These are phyloP conservation scores for Chrysodeixis includens DNA, from an alignment of 2,888 invertebrate genomes.

Conservation along the genomic window DNA sequence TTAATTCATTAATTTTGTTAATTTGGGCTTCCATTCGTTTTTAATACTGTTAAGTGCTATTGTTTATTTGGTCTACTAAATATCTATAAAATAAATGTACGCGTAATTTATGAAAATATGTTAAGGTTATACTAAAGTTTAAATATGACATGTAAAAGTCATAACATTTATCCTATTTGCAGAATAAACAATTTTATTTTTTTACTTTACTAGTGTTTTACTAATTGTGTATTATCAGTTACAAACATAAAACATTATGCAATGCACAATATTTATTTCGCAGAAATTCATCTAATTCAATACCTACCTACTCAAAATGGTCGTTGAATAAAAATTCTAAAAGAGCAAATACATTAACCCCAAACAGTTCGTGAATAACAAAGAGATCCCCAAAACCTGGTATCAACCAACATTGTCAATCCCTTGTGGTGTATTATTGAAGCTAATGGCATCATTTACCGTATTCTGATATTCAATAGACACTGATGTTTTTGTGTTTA, in stretches of 20 bases:
- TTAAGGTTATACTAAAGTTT: no score
- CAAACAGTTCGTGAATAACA: slow-evolving; percentile 30
- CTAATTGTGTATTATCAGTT: not conserved
- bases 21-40: not conserved
- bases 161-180: no score
- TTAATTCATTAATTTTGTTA: no score
- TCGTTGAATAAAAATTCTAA: not conserved
- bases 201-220: no score
- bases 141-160: no score
- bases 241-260: not conserved
- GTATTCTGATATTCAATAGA: slow-evolving; percentile 76
- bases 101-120: no score
- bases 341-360: slow-evolving; percentile 24
- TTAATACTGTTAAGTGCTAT: not conserved
- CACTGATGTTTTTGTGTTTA: slow-evolving; percentile 67
- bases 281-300: not conserved
- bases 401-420: slow-evolving; percentile 66
- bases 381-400: slow-evolving; percentile 64
- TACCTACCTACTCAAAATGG: not conserved
- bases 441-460: slow-evolving; percentile 86
- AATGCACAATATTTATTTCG: not conserved
- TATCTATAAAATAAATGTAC: no score
- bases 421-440: slow-evolving; percentile 82
- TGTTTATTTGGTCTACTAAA: no score
- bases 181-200: no score